phyloP scores from a whole-genome alignment of 2,113 vertebrate genomes.

The Cavia porcellus region DNA sequence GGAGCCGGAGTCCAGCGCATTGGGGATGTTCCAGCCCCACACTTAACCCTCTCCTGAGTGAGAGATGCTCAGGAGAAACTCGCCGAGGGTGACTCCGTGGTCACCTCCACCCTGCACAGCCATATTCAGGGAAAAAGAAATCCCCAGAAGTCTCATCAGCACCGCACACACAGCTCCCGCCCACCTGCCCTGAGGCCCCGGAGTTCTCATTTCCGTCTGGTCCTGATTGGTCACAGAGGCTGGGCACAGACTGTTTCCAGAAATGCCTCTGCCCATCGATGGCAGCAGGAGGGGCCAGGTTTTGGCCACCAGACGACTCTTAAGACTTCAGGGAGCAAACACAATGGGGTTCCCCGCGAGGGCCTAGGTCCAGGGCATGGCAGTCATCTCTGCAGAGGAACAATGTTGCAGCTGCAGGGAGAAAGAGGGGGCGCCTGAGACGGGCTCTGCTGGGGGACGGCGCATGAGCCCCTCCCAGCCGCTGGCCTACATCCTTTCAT shows the following conservation, averaged over 20 bases:
- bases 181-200: not conserved
- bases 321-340: not conserved
- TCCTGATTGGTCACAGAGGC: not conserved
- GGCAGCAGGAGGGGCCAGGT: rapidly evolving
- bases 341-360: not conserved
- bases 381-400: slow-evolving; percentile 89
- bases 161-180: not conserved
- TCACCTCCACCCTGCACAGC: slow-evolving; percentile 11
- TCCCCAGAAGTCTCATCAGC: not conserved
- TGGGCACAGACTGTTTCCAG: slow-evolving; percentile 27
- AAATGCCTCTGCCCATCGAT: slow-evolving; percentile 24
- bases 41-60: not conserved
- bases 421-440: not conserved
- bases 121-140: not conserved
- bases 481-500: not conserved
- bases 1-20: not conserved
- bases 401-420: slow-evolving; percentile 89
- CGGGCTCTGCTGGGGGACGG: not conserved
- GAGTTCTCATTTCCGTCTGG: not conserved
- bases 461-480: not conserved
- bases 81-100: not conserved
- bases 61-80: not conserved
- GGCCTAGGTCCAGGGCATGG: slow-evolving; percentile 48
- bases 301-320: not conserved
- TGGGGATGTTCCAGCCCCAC: not conserved